A percentile compares a stretch with the other conserved stretches of the same genome.
These are phyloP conservation scores for Ageneiosus marmoratus DNA, from an alignment of 2,113 vertebrate species.

Conservation along the genomic window DNA sequence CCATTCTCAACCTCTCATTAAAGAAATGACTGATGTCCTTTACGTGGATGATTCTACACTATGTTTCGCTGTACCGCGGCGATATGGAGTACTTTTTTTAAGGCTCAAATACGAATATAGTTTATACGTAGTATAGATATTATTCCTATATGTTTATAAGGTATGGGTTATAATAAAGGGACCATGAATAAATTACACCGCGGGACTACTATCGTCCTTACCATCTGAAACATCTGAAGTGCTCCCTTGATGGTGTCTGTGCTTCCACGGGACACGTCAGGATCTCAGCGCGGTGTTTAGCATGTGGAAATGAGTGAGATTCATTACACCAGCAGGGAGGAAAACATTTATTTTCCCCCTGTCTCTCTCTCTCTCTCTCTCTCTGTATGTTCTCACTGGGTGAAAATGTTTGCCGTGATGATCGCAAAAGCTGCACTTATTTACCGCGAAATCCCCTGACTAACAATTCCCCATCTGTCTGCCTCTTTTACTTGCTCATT, in stretches of 20 bases:
- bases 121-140: background rate
- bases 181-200: background rate
- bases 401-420: conserved; percentile 51
- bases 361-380: background rate
- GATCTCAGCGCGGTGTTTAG: conserved; percentile 29
- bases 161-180: background rate
- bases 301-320: conserved; percentile 37
- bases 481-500: conserved; percentile 39
- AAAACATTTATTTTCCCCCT: conserved; percentile 25
- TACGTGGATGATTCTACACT: background rate
- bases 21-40: background rate
- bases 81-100: conserved; percentile 1
- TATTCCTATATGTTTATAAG: too few species aligned
- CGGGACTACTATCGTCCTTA: background rate
- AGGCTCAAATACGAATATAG: background rate
- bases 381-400: conserved; percentile 22
- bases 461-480: conserved; percentile 39
- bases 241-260: conserved; percentile 3
- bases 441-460: conserved; percentile 39
- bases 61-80: background rate
- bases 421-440: conserved; percentile 44
- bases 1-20: background rate
- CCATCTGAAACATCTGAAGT: conserved; percentile 53
- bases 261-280: conserved; percentile 40
- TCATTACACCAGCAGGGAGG: conserved; percentile 44